Evolutionary conservation across 2,888 invertebrate genomes (phyloP).

Genomic region (Plagodis pulveraria): DNA sequence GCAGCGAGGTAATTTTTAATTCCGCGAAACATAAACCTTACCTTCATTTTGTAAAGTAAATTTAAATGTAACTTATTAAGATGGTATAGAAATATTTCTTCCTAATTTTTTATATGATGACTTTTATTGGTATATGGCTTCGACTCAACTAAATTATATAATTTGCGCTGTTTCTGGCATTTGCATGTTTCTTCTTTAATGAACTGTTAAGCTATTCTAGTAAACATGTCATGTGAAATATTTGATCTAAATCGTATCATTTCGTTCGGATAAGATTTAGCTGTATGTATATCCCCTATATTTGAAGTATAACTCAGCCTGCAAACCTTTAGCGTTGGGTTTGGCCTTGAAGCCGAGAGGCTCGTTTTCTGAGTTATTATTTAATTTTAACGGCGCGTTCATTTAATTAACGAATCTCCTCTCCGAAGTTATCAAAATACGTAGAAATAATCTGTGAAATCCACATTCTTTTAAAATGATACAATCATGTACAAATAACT

Average conservation of each 20-base stretch:
- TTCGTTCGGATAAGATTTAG: constrained; percentile 6
- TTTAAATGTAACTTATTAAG: too few species aligned
- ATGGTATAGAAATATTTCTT: too few species aligned
- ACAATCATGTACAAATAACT: too few species aligned
- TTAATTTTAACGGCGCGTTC: constrained; percentile 25
- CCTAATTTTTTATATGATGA: too few species aligned
- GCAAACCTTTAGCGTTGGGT: constrained; percentile 4
- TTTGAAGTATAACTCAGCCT: not conserved
- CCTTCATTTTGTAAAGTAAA: too few species aligned
- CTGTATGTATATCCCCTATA: not conserved
- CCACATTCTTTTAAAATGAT: not conserved
- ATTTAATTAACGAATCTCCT: constrained; percentile 22
- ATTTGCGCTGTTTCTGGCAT: too few species aligned
- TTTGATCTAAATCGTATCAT: constrained; percentile 2
- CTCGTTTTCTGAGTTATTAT: constrained; percentile 26
- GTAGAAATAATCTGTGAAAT: constrained; percentile 4
- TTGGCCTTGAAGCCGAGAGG: constrained; percentile 18
- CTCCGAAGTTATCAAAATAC: constrained; percentile 3
- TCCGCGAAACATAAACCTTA: too few species aligned
- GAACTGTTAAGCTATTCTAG: too few species aligned
- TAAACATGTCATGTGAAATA: not conserved
- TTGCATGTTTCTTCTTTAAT: too few species aligned
- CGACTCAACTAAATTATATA: too few species aligned
- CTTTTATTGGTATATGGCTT: too few species aligned
- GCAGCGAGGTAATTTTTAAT: too few species aligned